Percentiles rank a stretch among this genome's conserved stretches.
Conservation (phyloP, 2,888 invertebrate species). For the Slavum lentiscoides region DNA sequence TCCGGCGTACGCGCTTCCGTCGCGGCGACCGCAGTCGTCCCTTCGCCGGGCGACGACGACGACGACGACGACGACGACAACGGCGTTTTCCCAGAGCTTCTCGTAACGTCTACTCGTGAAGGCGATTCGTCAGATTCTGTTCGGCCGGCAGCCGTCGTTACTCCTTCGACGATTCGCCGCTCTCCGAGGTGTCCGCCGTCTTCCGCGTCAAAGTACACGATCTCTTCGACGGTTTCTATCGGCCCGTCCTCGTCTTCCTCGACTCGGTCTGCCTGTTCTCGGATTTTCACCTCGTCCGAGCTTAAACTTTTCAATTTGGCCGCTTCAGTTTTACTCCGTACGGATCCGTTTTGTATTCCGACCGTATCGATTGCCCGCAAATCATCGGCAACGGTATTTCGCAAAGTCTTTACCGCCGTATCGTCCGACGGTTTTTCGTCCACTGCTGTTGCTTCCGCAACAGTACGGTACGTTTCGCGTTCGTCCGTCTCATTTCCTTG, state of each 20-base stretch:
- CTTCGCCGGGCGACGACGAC: not conserved
- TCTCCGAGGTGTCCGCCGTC: not conserved
- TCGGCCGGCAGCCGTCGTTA: not conserved
- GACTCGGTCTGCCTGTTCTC: not conserved
- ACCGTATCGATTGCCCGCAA: too few relatives aligned
- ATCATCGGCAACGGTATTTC: too few relatives aligned
- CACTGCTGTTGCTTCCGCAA: too few relatives aligned
- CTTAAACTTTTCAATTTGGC: not conserved
- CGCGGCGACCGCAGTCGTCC: not conserved
- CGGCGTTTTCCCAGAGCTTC: not conserved
- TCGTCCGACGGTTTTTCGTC: too few relatives aligned
- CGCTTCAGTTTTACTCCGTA: not conserved
- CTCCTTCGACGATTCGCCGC: not conserved
- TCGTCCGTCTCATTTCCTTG: too few relatives aligned
- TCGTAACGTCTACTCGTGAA: not conserved
- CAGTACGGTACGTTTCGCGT: too few relatives aligned
- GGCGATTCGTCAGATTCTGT: not conserved
- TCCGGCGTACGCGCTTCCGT: not conserved
- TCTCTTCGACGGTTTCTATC: constrained; percentile 21
- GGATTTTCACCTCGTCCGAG: too few relatives aligned
- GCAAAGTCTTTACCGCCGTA: too few relatives aligned
- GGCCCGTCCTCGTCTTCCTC: not conserved
- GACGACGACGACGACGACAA: constrained; percentile 20
- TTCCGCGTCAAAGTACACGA: not conserved
- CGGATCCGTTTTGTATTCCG: too few relatives aligned